Evolutionary conservation across 1,140 invertebrate genomes (phyloP), one percentile per base, ranked within the genome.

Genomic region (Nephila pilipes): DNA sequence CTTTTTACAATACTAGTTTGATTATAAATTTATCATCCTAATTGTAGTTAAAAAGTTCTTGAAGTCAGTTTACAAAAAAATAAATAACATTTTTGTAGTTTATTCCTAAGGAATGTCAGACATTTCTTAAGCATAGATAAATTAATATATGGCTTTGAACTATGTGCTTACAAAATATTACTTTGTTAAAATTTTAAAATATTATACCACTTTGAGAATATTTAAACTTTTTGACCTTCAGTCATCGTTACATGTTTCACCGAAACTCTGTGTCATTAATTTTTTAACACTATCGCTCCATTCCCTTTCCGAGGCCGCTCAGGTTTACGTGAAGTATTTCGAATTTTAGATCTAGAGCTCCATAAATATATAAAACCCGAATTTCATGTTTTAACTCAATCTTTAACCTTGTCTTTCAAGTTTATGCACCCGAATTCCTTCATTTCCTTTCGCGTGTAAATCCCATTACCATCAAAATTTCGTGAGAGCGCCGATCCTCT

Each of bases 401-500:
- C 38, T 57, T 83, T 83, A 83, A 46, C 36, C 81, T 83, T 54
- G 54, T 83, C 81, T 83, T 83, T 57, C 46, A 83, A n/a, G 22
- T 83, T 83, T 83, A 83, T 16, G 69, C 54, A 32, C 14, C 81
- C 12, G 29, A 87, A 63, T 63, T 85, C 29, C 58, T 63, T 22
- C 80, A 25, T 63, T 87, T 20, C 55, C 85, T 22, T 38, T 87
- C 12, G 85, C 29, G 36, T 25, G 36, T 87, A 87, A 63, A 87
- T 87, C 32, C 38, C 85, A 87, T 87, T 60, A 87, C 85, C 85
- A 87, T 87, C 85, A 63, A 87, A 87, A 87, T 36, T 87, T 87
- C 29, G 29, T 12, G 69, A n/a, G n/a, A 75, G 25, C 6, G 25
- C 18, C 69, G 12, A 25, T 22, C n/a, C 32, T 75, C 69, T 75